Evolutionary conservation across 2,888 invertebrate species (phyloP), one percentile per base, ranked within the genome.

Genomic region (Trissoscelio sp.): DNA sequence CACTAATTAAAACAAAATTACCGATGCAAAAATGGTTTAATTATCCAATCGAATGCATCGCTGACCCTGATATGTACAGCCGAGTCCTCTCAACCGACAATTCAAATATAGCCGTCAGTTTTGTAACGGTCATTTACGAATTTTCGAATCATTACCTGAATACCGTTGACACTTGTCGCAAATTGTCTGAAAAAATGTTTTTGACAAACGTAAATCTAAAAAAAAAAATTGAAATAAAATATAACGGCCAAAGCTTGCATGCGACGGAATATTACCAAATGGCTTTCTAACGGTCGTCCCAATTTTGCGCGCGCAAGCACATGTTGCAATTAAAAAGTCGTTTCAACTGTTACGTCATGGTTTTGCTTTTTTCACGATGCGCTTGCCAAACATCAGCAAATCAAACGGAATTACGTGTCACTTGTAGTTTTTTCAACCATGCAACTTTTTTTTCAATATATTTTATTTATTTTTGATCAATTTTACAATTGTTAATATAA

Each of bases 281-380:
- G 55, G 58, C 42, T 64, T 73, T 73, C 53, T 31, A 72, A 62
- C 60, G 42, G 53, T 18, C 37, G 60, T 24, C 31, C 37, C 18
- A 46, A 24, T 74, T 74, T 64, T 57, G 55, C 55, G 53, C 46
- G 62, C 53, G 55, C 73, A 74, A 64, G 46, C 73, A 64, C 46
- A 64, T 64, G 64, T 66, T 28, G 57, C 57, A 74, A 74, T 67
- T 75, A 67, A 75, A 75, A 75, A 77, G 60, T 69, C 77, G 69
- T 77, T 77, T 42, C 22, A 69, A 60, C 60, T 24, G 44, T 75
- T 75, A 67, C 58, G 60, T 66, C 75, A 51, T 11, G 39, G 46
- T 57, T 75, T 58, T 51, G 28, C 39, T 28, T 46, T 74, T 74
- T 74, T 31, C 16, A 31, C 9, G 37, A 55, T 24, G 18, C 34